Base-by-base conservation (phyloP, 2,888 invertebrate species). In the Pterobdella sp. region DNA sequence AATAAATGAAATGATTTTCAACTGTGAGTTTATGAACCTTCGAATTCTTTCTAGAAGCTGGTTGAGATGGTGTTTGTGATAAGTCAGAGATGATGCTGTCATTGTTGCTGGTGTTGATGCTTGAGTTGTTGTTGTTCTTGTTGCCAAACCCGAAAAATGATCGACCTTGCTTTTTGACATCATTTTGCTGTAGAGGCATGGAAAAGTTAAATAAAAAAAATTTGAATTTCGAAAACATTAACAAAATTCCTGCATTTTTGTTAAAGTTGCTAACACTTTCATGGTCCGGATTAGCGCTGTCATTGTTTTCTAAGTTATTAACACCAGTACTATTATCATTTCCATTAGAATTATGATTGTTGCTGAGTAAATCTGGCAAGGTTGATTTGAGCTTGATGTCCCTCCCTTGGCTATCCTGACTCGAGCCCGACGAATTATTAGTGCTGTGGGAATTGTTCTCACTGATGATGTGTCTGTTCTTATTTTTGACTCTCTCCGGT, bases 341-440 rank as follows among this genome's bases (percentile, higher is more conserved):
- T 14, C 18, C 42, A 42, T 42, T 42, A 42, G 7, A 14, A 42
- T 42, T 42, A 18, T 42, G 7, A 42, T 42, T 71, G 29, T 26
- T 42, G 29, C 14, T 34, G 34, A 71, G 34, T 3, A 71, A 36
- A n/a, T 71, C 71, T 14, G 71, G 71, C 31, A 71, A 31, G 35
- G 32, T 71, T 14, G 71, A 71, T 22, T 56, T 56, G 60, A 56
- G 60, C 26, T 56, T 4, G 60, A 26, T 7, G 49, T 42, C 49
- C 22, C 49, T 56, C 3, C 60, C 60, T 22, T 56, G 60, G 26
- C 10, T 14, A 26, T 56, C 49, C 7, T 42, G 49, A 42, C 49
- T 56, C n/a, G 60, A 56, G 60, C n/a, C 60, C n/a, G 60, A 56
- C 3, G n/a, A 22, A n/a, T 4, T 4, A 3, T 56, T 56, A 26